Conservation (phyloP, 2,888 invertebrate species). For the Invenusta paracnida region DNA sequence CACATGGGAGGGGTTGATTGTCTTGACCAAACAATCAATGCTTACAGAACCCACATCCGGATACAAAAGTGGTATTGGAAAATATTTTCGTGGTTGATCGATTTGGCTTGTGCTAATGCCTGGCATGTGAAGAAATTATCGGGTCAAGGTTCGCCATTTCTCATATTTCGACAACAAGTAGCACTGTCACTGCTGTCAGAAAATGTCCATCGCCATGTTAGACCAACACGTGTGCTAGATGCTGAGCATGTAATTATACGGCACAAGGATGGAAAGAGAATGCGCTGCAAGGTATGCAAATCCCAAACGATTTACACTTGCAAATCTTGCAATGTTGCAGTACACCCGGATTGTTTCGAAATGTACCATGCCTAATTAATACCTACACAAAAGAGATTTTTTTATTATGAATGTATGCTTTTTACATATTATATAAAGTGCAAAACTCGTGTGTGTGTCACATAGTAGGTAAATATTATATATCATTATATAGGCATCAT, state of each 20-base stretch:
- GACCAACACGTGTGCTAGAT: not conserved
- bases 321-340: too few relatives aligned
- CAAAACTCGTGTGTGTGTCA: too few relatives aligned
- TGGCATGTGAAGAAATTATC: not conserved
- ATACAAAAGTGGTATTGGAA: conserved; percentile 44
- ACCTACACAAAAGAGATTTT: not conserved
- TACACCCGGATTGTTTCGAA: too few relatives aligned
- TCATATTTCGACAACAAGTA: not conserved
- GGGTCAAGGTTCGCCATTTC: too few relatives aligned
- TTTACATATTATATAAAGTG: too few relatives aligned
- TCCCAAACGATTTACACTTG: not conserved
- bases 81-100: not conserved
- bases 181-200: too few relatives aligned
- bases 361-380: too few relatives aligned
- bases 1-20: not conserved
- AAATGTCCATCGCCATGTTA: too few relatives aligned
- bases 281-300: not conserved
- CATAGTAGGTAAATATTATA: too few relatives aligned
- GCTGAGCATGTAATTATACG: not conserved
- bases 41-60: not conserved
- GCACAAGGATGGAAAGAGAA: not conserved
- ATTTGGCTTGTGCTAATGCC: not conserved
- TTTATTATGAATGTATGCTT: not conserved
- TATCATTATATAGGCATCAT: too few relatives aligned
- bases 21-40: not conserved